phyloP scores from a whole-genome alignment of 2,888 invertebrate genomes.

The Cosmia pyralina region DNA sequence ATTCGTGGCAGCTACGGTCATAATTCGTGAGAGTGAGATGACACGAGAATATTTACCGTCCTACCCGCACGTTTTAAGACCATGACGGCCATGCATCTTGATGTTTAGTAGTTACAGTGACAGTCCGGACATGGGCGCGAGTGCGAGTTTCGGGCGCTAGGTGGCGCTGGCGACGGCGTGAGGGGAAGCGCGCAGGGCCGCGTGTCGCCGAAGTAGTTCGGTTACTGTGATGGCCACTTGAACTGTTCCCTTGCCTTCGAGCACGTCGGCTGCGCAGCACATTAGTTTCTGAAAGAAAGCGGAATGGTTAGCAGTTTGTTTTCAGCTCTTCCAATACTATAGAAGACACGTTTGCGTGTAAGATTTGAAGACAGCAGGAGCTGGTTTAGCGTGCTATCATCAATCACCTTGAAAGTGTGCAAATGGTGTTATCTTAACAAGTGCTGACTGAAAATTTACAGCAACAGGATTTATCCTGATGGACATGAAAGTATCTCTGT shows the following conservation, averaged over 20 bases:
- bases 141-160: constrained; percentile 84
- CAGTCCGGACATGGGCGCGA: constrained; percentile 83
- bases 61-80: not conserved
- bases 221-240: constrained; percentile 97
- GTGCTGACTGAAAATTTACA: not conserved
- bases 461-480: not conserved
- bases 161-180: constrained; percentile 77
- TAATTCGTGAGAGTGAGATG: not conserved
- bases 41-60: not conserved
- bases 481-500: not conserved
- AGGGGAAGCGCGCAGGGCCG: constrained; percentile 68
- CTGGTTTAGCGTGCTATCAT: no score
- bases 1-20: not conserved
- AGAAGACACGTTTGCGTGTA: not conserved
- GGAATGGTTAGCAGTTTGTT: not conserved
- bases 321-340: not conserved
- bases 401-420: not conserved
- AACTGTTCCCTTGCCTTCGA: constrained; percentile 96
- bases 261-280: constrained; percentile 97
- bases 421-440: not conserved
- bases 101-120: constrained; percentile 70
- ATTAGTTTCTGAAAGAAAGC: constrained; percentile 93
- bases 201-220: constrained; percentile 93
- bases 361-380: not conserved
- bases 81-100: not conserved